Base-by-base conservation (phyloP, 2,888 invertebrate genomes). In the Platerodrilus igneus region DNA sequence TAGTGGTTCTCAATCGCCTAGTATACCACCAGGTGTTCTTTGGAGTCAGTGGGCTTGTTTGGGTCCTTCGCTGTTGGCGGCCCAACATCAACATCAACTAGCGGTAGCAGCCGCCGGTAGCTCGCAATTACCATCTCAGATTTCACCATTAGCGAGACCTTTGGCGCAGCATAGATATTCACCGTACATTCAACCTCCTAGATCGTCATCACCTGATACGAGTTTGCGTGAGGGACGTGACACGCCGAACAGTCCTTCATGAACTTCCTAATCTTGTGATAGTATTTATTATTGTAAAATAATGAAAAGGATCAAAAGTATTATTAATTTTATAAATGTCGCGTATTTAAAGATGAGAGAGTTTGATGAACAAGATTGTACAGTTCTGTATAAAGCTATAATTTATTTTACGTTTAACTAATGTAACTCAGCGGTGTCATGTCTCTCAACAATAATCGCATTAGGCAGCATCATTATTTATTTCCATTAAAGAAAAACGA, bases 31-130 rank as follows among this genome's bases (percentile, higher is more conserved):
- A 11, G 77, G 76, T 22, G 76, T 78, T 25, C 64, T 81, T 17
- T 82, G 82, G 83, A 81, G 81, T 33, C 82, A 82, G 56, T 83
- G 82, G 83, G 80, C 81, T 5, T 79, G 81, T 55, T 58, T 81
- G 32, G 79, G 79, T 23, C 78, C 81, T 2, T 78, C 80, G 46
- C 60, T 81, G 22, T 64, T 80, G 29, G 70, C 71, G 3, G 68
- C 68, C 2, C 81, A 81, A 33, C 82, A 83, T 55, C 81, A 81
- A 57, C 79, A 80, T 53, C 73, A 72, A 48, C 57, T 81, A 29
- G 62, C 63, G 1, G 62, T 58, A 9, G 63, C 60, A 64, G 75
- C 45, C 63, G 74, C 39, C 67, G 73, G 48, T 69, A 53, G 75
- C 47, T 74, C 77, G 10, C 71, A 74, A 56, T 66, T 75, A 56